Conservation (phyloP, 2,888 invertebrate genomes). For the Litoditis marina region DNA sequence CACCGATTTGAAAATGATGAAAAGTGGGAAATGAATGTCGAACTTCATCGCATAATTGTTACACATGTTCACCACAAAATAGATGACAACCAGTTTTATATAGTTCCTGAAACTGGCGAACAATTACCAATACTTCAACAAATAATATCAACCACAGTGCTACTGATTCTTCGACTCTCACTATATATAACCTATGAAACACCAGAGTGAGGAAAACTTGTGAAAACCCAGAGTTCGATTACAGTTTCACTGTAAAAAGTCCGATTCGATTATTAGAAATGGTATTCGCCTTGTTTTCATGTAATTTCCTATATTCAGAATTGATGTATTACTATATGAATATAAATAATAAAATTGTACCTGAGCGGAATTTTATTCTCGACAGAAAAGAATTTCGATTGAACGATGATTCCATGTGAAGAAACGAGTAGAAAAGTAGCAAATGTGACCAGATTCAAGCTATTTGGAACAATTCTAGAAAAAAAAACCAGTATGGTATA, state of each 20-base stretch:
- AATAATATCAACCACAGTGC: no score
- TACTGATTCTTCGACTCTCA: no score
- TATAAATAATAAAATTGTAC: slow-evolving; percentile 8
- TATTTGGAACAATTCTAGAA: slow-evolving; percentile 33
- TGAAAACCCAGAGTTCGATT: not conserved
- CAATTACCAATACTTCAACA: no score
- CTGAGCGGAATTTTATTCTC: slow-evolving; percentile 29
- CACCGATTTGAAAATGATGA: slow-evolving; percentile 94
- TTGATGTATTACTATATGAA: no score
- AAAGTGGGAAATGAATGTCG: slow-evolving; percentile 92
- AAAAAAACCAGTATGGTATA: not conserved
- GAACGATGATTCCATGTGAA: slow-evolving; percentile 37
- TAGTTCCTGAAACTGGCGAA: slow-evolving; percentile 42
- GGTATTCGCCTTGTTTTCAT: no score
- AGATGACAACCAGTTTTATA: slow-evolving; percentile 74
- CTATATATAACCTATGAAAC: no score
- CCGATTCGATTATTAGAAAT: no score
- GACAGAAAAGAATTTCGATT: slow-evolving; percentile 43
- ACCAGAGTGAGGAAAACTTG: not conserved
- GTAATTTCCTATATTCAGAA: no score
- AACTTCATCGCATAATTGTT: slow-evolving; percentile 88
- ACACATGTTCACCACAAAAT: slow-evolving; percentile 83
- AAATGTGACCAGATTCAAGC: slow-evolving; percentile 47
- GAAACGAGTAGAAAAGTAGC: slow-evolving; percentile 44
- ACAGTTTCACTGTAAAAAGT: no score